These are phyloP conservation scores for Eulemur rufifrons DNA, from an alignment of 2,113 vertebrate species.

Conservation along the genomic window DNA sequence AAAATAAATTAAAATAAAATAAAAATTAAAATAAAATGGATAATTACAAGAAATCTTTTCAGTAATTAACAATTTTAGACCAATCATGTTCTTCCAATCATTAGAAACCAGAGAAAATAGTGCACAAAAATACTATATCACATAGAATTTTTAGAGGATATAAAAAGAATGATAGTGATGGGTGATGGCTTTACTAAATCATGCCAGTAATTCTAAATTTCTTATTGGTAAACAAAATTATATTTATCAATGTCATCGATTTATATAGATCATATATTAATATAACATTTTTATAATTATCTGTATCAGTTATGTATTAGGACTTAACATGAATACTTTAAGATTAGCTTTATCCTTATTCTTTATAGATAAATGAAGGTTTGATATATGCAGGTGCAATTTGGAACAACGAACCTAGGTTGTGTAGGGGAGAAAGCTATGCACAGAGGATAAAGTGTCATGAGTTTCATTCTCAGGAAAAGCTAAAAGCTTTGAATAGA, in stretches of 20 bases:
- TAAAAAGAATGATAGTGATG: not conserved
- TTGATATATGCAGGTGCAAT: not conserved
- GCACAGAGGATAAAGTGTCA: not conserved
- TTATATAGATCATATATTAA: not conserved
- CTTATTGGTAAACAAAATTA: not conserved
- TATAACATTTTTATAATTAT: not conserved
- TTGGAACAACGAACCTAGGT: not conserved
- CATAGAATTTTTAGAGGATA: not conserved
- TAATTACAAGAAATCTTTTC: not conserved
- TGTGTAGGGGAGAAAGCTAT: not conserved
- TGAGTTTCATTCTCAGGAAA: not conserved
- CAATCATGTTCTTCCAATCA: not conserved
- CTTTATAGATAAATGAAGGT: not conserved
- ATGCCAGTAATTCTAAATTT: not conserved
- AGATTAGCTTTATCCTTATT: not conserved
- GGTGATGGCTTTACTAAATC: not conserved
- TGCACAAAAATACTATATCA: not conserved
- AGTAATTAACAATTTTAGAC: not conserved
- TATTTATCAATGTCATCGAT: not conserved
- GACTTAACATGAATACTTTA: not conserved
- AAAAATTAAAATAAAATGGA: constrained; percentile 17
- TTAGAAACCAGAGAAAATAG: not conserved
- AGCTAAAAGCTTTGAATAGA: not conserved
- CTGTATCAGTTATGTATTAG: not conserved
- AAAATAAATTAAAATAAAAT: no score